Base-by-base conservation (phyloP, 2,888 invertebrate genomes). In the Sisyra terminalis region DNA sequence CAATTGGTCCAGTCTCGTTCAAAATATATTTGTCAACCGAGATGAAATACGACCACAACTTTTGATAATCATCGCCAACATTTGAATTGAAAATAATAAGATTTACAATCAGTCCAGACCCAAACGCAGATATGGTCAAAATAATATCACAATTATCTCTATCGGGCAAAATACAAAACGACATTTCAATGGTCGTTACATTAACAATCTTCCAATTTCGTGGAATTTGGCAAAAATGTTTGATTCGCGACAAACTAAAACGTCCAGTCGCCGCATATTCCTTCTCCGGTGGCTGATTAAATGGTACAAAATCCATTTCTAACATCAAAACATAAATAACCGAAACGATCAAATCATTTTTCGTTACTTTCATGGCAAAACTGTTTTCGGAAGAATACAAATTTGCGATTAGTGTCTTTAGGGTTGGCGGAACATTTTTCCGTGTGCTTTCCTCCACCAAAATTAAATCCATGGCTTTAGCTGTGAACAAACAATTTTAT, bases 271-370 rank as follows among this genome's bases (percentile, higher is more conserved):
- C 43, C 40, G 46, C 48, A 24, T 44, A 14, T 30, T 32, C 14
- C 6, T 11, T 11, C 10, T 9, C 11, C 29, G 13, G 2, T 24
- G 18, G 5, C 14, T 40, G 9, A 16, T 29, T 40, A 4, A 29
- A 36, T 16, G 59, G 56, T 16, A 59, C 51, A 49, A 63, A 63
- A 35, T 60, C 62, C 47, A 48, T 49, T 51, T 64, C 63, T 16
- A 61, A 46, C 57, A 60, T 60, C 24, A 62, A 42, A 41, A 61
- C 50, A 46, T 60, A 60, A 18, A 62, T 48, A 29, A 62, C 49
- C 42, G 58, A 53, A n/a, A 55, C 54, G 40, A 61, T 46, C 14
- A 59, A 51, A 46, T 63, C 61, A 44, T 48, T 48, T 50, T 47
- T 50, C 29, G 46, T 46, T 5, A 42, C 35, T 24, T 7, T 24